phyloP scores from a whole-genome alignment of 2,888 invertebrate genomes.

The Pollenia amentaria region DNA sequence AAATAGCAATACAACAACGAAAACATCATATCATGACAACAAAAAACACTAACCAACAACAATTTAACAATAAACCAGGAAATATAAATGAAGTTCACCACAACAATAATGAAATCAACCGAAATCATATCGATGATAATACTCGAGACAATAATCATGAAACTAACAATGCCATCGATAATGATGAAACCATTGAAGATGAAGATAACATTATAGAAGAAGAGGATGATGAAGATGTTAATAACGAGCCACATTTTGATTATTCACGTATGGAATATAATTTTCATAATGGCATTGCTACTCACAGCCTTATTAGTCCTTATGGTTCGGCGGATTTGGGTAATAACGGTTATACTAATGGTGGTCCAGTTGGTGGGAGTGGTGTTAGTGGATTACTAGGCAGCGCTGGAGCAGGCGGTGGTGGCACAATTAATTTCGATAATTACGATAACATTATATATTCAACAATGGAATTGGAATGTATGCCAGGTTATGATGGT shows the following conservation, averaged over 20 bases:
- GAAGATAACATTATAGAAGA: constrained; percentile 66
- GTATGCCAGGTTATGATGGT: constrained; percentile 94
- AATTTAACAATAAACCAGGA: constrained; percentile 75
- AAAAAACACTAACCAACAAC: constrained; percentile 60
- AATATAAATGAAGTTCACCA: constrained; percentile 31
- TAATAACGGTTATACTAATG: constrained; percentile 60
- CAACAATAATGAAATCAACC: constrained; percentile 73
- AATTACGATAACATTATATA: constrained; percentile 84
- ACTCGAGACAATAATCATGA: constrained; percentile 66
- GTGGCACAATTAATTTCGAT: constrained; percentile 83
- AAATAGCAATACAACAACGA: constrained; percentile 44
- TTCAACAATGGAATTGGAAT: constrained; percentile 90
- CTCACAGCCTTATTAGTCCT: constrained; percentile 80
- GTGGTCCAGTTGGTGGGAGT: constrained; percentile 63
- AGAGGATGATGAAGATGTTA: constrained; percentile 61
- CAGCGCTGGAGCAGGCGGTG: constrained; percentile 74
- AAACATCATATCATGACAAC: constrained; percentile 7
- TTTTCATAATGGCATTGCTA: constrained; percentile 82
- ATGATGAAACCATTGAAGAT: constrained; percentile 66
- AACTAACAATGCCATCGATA: constrained; percentile 58
- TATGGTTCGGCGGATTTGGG: constrained; percentile 69
- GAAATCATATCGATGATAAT: constrained; percentile 60
- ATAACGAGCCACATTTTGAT: constrained; percentile 80
- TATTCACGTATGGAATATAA: constrained; percentile 84
- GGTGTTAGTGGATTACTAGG: constrained; percentile 71